Evolutionary conservation across 2,113 vertebrate species (phyloP), one percentile per base, ranked within the genome.

Genomic region (Thamnaconus septentrionalis): DNA sequence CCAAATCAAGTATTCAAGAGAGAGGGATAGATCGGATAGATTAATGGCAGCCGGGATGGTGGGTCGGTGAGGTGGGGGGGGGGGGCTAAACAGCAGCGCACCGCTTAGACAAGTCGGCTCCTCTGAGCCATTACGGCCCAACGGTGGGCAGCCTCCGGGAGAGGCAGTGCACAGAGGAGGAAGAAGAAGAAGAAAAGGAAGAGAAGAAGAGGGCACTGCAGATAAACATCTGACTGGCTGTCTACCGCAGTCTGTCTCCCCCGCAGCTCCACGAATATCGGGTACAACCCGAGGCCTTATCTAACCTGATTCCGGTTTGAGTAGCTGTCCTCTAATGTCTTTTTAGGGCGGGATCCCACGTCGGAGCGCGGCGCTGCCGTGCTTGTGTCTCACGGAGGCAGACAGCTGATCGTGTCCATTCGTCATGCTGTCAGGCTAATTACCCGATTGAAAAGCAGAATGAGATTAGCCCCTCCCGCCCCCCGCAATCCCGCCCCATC

Each of bases 381-480:
- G 90, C 90, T 88, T 91, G 83, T 90, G 85, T 88, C 87, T 86
- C 81, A 90, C 87, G 84, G 86, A 87, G 84, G 77, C 76, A 86
- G 89, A 90, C 88, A 83, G 88, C 88, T 90, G 87, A 89, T 92
- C 89, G 68, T 87, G 88, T 91, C 84, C 90, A 91, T 91, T 93
- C 82, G 89, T 93, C 88, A 91, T 92, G 90, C 92, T 92, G 91
- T 91, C 91, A 90, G 87, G 88, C 85, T 92, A 91, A 91, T 93
- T 91, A 91, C 85, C 75, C 85, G 88, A 92, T 88, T 88, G 83
- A 85, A 89, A 88, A 88, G 82, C 81, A 78, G 79, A 90, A 92
- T 89, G 84, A 87, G 88, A 90, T 91, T 90, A 88, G 66, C 50
- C 50, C 50, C 50, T 6, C 50, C 45, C 51, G 59, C 58, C 18